A percentile compares a stretch with the other conserved stretches of the same genome.
Conservation (phyloP, 2,888 invertebrate species). For the Volucella zonaria region DNA sequence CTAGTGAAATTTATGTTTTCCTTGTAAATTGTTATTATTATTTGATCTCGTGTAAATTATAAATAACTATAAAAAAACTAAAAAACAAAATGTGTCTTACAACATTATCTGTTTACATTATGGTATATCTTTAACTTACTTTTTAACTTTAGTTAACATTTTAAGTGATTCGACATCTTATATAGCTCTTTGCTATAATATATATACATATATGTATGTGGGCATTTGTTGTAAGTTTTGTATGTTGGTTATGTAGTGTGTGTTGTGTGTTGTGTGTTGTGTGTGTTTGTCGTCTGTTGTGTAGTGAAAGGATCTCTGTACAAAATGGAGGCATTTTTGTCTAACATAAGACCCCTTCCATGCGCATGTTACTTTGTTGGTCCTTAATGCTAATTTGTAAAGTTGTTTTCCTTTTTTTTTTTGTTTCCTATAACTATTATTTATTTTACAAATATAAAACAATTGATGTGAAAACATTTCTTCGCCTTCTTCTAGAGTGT, state of each 20-base stretch:
- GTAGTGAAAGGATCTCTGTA: conserved; percentile 44
- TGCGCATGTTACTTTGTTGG: conserved; percentile 18
- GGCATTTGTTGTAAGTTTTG: conserved; percentile 1
- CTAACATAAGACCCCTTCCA: conserved; percentile 51
- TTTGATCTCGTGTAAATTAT: conserved; percentile 65
- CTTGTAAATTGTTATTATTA: conserved; percentile 60
- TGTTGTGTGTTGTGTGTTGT: too few species aligned
- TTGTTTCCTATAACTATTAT: conserved; percentile 47
- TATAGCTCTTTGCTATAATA: background rate
- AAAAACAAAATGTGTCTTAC: conserved; percentile 38
- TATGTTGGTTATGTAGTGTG: conserved; percentile 4
- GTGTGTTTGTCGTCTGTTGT: too few species aligned
- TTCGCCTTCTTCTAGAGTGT: conserved; percentile 14
- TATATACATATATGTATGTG: conserved; percentile 53
- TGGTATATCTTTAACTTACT: conserved; percentile 34
- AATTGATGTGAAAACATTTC: conserved; percentile 47
- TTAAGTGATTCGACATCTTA: conserved; percentile 48
- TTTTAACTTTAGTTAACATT: conserved; percentile 60
- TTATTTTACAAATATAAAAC: conserved; percentile 57
- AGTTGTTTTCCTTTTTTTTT: conserved; percentile 6
- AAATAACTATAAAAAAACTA: conserved; percentile 61
- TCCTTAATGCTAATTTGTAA: background rate
- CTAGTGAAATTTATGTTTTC: conserved; percentile 44
- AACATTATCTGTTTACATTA: conserved; percentile 28
- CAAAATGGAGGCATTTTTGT: conserved; percentile 56